These are phyloP conservation scores for Epistrophella euchroma DNA, from an alignment of 2,888 invertebrate species.

Conservation along the genomic window DNA sequence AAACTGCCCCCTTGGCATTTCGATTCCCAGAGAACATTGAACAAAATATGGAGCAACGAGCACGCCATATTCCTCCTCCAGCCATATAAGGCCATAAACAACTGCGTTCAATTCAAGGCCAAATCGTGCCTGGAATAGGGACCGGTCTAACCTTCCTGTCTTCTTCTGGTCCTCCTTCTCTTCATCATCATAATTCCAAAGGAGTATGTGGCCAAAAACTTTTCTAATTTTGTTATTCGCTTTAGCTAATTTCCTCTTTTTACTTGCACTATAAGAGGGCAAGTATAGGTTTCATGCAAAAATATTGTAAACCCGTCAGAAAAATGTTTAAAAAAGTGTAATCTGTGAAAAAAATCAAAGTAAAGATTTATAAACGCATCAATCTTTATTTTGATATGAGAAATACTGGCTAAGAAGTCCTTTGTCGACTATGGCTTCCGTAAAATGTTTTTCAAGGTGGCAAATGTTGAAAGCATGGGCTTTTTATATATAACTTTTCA, in stretches of 20 bases:
- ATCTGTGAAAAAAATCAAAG: no score
- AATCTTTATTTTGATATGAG: no score
- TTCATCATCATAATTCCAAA: slow-evolving; percentile 4
- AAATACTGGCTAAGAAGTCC: no score
- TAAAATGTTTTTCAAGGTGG: no score
- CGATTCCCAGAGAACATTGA: slow-evolving; percentile 29
- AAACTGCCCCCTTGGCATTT: background rate
- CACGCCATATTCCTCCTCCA: slow-evolving; percentile 65
- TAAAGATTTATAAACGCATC: no score
- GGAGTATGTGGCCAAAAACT: slow-evolving; percentile 70
- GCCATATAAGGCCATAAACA: slow-evolving; percentile 69
- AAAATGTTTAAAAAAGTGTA: no score
- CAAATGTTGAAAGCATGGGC: no score
- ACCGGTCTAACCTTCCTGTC: slow-evolving; percentile 44
- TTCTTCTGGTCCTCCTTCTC: background rate
- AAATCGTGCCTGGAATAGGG: slow-evolving; percentile 64
- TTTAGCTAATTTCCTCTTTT: slow-evolving; percentile 65
- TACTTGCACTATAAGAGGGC: slow-evolving; percentile 10
- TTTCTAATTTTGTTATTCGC: slow-evolving; percentile 72
- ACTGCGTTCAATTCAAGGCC: slow-evolving; percentile 76
- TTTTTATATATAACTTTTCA: no score
- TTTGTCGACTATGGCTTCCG: no score
- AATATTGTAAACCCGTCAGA: no score
- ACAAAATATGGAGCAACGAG: slow-evolving; percentile 73
- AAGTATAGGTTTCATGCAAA: background rate